A percentile compares a stretch with the other conserved stretches of the same genome.
Conservation (phyloP, 2,888 invertebrate genomes). For the Diogma glabrata region DNA sequence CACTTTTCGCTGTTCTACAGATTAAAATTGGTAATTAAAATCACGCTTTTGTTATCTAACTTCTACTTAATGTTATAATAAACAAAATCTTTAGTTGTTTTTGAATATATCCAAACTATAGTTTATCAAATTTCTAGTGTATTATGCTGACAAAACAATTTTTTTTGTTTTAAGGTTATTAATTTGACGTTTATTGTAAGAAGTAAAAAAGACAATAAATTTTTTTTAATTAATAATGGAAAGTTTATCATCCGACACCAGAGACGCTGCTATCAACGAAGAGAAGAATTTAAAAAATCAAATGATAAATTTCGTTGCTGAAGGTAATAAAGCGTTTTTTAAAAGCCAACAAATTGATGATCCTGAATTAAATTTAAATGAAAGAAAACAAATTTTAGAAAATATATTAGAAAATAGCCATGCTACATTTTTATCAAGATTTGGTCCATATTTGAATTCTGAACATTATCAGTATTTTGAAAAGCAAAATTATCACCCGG, state of each 20-base stretch:
- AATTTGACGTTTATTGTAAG: too few relatives aligned
- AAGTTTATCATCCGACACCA: not conserved
- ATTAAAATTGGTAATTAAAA: too few relatives aligned
- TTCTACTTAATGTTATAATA: too few relatives aligned
- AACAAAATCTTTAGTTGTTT: too few relatives aligned
- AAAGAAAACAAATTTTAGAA: slow-evolving; percentile 58
- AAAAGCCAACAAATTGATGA: slow-evolving; percentile 75
- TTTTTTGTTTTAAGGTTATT: too few relatives aligned
- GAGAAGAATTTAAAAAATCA: slow-evolving; percentile 26
- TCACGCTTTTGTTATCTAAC: too few relatives aligned
- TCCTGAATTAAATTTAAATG: slow-evolving; percentile 52
- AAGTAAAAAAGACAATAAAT: too few relatives aligned
- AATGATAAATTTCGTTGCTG: slow-evolving; percentile 50
- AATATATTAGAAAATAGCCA: slow-evolving; percentile 53
- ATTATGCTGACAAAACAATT: too few relatives aligned
- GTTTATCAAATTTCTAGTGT: too few relatives aligned
- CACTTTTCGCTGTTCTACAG: too few relatives aligned
- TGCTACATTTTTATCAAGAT: slow-evolving; percentile 60
- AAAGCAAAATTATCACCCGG: slow-evolving; percentile 26
- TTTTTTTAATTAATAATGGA: too few relatives aligned
- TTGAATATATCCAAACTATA: too few relatives aligned
- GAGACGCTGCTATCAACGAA: not conserved
- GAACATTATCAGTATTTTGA: slow-evolving; percentile 63
- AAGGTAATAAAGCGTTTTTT: slow-evolving; percentile 53
- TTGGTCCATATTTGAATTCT: slow-evolving; percentile 55